Evolutionary conservation across 2,113 vertebrate species (phyloP), one percentile per base, ranked within the genome.

Genomic region (Xenopus laevis): DNA sequence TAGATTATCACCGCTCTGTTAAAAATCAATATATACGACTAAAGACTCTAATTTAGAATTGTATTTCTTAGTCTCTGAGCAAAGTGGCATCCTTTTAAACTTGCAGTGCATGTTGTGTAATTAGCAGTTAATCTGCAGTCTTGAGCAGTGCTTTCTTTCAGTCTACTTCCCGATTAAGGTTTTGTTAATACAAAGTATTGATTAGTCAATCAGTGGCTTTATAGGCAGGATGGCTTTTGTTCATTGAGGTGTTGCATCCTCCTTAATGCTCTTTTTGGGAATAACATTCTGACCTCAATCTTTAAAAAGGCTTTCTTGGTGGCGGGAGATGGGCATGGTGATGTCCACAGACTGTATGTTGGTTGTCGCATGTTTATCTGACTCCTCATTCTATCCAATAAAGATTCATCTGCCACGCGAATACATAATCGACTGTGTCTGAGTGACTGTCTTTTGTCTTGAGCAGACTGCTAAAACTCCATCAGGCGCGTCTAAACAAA

Each of bases 281-380:
- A 90, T 85, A 83, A 79, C 87, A 84, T 83, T 71, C 78, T 92
- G 92, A 92, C 90, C 91, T 90, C 87, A 91, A 92, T 93, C 87
- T 92, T 10, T 82, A 83, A 84, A 92, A 90, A 90, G 89, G 87
- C 84, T 80, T 85, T 78, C 74, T 53, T 72, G 81, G 86, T 82
- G 80, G 78, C 80, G 71, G 81, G 84, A 83, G 82, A 83, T 84
- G 83, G n/a, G 81, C 74, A 64, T 63, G 10, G 47, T 9, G 46
- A 74, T 81, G 79, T 50, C 47, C 79, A 60, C 83, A 78, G 84
- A 72, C 84, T 86, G 79, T 79, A 83, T 89, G 82, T 91, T 92
- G 89, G 81, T 89, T 86, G 86, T 86, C 80, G 79, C 83, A 87
- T 89, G 86, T 80, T 91, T 91, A 92, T 90, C 88, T 89, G 87